These are phyloP conservation scores for Tangachromis dhanisi DNA, from an alignment of 2,113 vertebrate species.

Conservation along the genomic window DNA sequence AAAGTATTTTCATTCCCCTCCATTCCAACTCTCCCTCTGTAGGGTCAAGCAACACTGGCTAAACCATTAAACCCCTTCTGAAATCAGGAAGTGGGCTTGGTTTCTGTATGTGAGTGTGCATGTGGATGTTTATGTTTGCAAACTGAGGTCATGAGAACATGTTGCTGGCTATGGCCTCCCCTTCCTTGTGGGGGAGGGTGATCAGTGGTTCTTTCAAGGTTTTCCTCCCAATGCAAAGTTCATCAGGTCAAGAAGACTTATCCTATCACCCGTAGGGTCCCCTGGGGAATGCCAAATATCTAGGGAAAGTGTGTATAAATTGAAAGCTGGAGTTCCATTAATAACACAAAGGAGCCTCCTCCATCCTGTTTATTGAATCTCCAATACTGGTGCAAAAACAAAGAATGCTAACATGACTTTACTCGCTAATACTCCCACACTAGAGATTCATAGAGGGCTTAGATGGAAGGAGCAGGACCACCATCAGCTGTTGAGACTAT, in stretches of 20 bases:
- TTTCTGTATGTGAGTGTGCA: conserved; percentile 29
- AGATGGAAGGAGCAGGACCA: conserved; percentile 33
- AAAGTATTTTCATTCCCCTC: conserved; percentile 12
- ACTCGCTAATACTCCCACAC: conserved; percentile 34
- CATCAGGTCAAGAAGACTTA: conserved; percentile 45
- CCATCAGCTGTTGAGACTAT: conserved; percentile 4
- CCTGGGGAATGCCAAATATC: conserved; percentile 54
- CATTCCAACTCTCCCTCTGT: conserved; percentile 30
- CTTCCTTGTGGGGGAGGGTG: conserved; percentile 27
- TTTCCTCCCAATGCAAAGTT: conserved; percentile 8
- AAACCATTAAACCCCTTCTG: conserved; percentile 40
- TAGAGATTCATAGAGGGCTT: conserved; percentile 7
- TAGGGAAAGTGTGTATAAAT: conserved; percentile 10
- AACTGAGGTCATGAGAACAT: conserved; percentile 65
- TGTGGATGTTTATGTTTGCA: conserved; percentile 31
- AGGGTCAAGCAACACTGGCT: conserved; percentile 36
- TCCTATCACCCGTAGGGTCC: conserved; percentile 29
- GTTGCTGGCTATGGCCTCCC: conserved; percentile 34
- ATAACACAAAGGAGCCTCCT: conserved; percentile 18
- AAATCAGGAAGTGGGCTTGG: conserved; percentile 61
- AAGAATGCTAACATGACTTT: conserved; percentile 31
- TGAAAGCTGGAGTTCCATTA: conserved; percentile 9
- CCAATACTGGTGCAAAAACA: background rate
- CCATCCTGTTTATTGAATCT: conserved; percentile 40
- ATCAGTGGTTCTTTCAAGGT: conserved; percentile 15